Conservation (phyloP, 2,888 invertebrate species). For the Tachina lurida region DNA sequence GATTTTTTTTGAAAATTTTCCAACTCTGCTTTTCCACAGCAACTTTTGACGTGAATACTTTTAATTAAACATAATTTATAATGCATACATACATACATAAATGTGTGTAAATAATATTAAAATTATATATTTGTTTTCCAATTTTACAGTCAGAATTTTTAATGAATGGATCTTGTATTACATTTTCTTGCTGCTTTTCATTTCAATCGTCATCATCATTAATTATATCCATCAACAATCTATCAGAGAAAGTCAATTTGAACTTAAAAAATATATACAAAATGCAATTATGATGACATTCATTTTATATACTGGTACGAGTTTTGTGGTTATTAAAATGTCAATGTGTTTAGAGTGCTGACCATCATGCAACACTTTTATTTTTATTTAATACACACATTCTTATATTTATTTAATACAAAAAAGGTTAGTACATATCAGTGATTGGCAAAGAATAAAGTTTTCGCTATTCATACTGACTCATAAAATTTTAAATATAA, state of each 20-base stretch:
- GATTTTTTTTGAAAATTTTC: too few relatives aligned
- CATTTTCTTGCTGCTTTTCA: neutral
- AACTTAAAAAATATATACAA: slow-evolving; percentile 23
- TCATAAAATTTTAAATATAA: too few relatives aligned
- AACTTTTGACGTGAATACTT: too few relatives aligned
- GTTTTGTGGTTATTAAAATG: slow-evolving; percentile 18
- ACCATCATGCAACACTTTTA: slow-evolving; percentile 12
- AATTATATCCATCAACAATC: slow-evolving; percentile 43
- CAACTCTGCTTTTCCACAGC: too few relatives aligned
- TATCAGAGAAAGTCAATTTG: slow-evolving; percentile 60
- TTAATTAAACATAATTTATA: too few relatives aligned
- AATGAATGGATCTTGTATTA: slow-evolving; percentile 19
- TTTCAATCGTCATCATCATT: slow-evolving; percentile 46
- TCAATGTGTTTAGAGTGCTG: neutral
- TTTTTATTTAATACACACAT: too few relatives aligned
- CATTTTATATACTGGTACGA: slow-evolving; percentile 49
- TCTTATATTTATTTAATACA: neutral
- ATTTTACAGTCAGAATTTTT: neutral
- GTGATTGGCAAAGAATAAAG: too few relatives aligned
- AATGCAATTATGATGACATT: slow-evolving; percentile 61
- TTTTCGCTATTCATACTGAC: too few relatives aligned
- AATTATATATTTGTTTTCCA: neutral
- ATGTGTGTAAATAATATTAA: too few relatives aligned
- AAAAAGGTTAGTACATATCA: neutral
- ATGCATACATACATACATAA: too few relatives aligned